A percentile compares a stretch with the other conserved stretches of the same genome.
These are phyloP conservation scores for Xylophagus ater DNA, from an alignment of 2,888 invertebrate species.

Conservation along the genomic window DNA sequence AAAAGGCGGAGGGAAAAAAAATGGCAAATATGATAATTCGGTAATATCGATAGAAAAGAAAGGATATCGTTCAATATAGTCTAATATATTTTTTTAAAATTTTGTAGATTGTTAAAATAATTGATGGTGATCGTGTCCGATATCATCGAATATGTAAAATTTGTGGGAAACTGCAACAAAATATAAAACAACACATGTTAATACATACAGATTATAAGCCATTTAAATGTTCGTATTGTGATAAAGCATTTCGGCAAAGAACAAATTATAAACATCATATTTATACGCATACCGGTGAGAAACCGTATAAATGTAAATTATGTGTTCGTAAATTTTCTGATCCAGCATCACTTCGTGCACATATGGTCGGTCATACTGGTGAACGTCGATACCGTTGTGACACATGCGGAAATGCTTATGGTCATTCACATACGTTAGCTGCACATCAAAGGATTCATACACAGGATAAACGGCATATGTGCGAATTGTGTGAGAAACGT, in stretches of 20 bases:
- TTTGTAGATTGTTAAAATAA: constrained; percentile 7
- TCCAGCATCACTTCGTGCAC: constrained; percentile 15
- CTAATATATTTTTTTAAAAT: constrained; percentile 1
- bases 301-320: constrained; percentile 16
- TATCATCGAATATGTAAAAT: constrained; percentile 11
- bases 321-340: constrained; percentile 16
- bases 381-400: constrained; percentile 16
- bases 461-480: constrained; percentile 14
- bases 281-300: constrained; percentile 16
- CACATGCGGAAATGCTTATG: constrained; percentile 15
- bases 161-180: constrained; percentile 15
- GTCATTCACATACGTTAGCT: constrained; percentile 12
- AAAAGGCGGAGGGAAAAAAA: neutral
- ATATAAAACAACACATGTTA: constrained; percentile 17
- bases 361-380: constrained; percentile 15
- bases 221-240: constrained; percentile 15
- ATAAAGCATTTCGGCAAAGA: constrained; percentile 12
- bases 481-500: constrained; percentile 11
- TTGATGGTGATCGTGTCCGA: constrained; percentile 7
- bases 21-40: too few relatives aligned
- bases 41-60: too few relatives aligned
- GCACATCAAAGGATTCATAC: constrained; percentile 13
- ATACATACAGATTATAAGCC: constrained; percentile 14
- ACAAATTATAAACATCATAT: constrained; percentile 15
- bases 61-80: too few relatives aligned